Evolutionary conservation across 2,113 vertebrate species (phyloP), one percentile per base, ranked within the genome.

Genomic region (Bettongia penicillata): DNA sequence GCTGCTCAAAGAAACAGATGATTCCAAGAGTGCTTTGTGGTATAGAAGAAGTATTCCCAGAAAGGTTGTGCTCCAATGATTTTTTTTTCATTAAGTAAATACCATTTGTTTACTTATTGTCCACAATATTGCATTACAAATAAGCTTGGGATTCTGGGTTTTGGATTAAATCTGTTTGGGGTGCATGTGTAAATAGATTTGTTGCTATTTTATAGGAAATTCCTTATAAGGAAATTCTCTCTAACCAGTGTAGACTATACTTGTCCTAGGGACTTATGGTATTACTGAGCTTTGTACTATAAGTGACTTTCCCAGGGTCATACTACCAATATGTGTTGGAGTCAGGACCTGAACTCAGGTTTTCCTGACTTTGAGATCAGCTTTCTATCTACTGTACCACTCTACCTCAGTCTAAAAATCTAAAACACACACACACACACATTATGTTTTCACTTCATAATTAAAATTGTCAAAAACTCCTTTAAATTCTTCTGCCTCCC

Each of bases 11-110:
- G 50, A 93, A 22, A 77, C 91, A 55, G 48, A 93, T 57, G 96
- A 96, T 96, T 95, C 93, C 22, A 53, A 94, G 94, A 92, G n/a
- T 95, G 49, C 51, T 90, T 92, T 31, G 52, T 24, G 47, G 90
- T 53, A 91, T 94, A 68, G 53, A 91, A 92, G 94, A 53, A 22
- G 2, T 0, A 0, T 43, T 90, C 68, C 89, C 57, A n/a, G 48
- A 55, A 96, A 61, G 93, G 90, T 68, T 51, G 92, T 14, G 25
- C 90, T 90, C 92, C 94, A 96, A 96, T 93, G 1, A 90, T 84
- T 48, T 51, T 61, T 57, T 31, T 95, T 96, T 97, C 53, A 51
- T 95, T 97, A 97, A 90, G 77, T 95, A 95, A 96, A 97, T 90
- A 23, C 92, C 37, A 96, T 96, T 77, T 77, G 3, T 22, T 14